These are phyloP conservation scores for Melitaea athalia DNA, from an alignment of 2,888 invertebrate species.

Conservation along the genomic window DNA sequence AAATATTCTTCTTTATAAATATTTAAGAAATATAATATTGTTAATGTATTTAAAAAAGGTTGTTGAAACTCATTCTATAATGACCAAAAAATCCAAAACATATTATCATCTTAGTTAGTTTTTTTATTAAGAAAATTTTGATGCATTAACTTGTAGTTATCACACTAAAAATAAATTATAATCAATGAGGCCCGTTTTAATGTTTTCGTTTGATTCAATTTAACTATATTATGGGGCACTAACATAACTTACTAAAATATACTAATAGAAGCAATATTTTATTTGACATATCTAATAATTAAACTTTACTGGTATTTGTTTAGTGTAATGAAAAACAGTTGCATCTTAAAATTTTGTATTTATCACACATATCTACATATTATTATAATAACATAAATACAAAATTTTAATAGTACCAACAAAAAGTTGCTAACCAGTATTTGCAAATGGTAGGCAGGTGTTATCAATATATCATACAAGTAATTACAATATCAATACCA, in stretches of 20 bases:
- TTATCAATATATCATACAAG: constrained; percentile 81
- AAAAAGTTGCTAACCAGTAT: constrained; percentile 81
- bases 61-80: constrained; percentile 30
- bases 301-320: constrained; percentile 73
- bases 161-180: constrained; percentile 79
- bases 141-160: constrained; percentile 79
- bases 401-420: constrained; percentile 80
- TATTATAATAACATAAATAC: constrained; percentile 83
- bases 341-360: constrained; percentile 83
- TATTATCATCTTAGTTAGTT: constrained; percentile 75
- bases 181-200: constrained; percentile 69
- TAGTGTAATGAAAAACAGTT: constrained; percentile 76
- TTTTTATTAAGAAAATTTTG: constrained; percentile 78
- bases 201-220: constrained; percentile 67
- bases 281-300: constrained; percentile 70
- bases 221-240: constrained; percentile 73
- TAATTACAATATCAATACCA: constrained; percentile 83
- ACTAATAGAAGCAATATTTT: constrained; percentile 77
- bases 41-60: constrained; percentile 17
- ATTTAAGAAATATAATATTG: too few species aligned
- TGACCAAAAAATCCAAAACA: constrained; percentile 55
- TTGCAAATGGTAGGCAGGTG: constrained; percentile 78
- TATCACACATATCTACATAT: constrained; percentile 82
- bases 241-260: constrained; percentile 76
- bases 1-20: too few species aligned